Percentiles rank a stretch among this genome's conserved stretches.
phyloP scores from a whole-genome alignment of 2,888 invertebrate species.

The Autographa gamma region DNA sequence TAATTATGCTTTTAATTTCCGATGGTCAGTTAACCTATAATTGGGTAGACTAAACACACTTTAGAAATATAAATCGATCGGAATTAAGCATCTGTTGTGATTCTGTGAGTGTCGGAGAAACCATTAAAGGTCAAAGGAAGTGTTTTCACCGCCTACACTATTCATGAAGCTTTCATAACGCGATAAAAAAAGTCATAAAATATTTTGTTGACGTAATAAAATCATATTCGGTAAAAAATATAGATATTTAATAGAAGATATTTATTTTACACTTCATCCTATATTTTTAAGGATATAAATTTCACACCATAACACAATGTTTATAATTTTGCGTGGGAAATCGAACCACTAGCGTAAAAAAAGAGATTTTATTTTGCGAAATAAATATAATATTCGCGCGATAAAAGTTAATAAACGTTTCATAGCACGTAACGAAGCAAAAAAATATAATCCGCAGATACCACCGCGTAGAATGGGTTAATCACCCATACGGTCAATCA shows the following conservation, averaged over 20 bases:
- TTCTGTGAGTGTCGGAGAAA: constrained; percentile 20
- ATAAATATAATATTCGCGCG: background rate
- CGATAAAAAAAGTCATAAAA: constrained; percentile 49
- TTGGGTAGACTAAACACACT: constrained; percentile 41
- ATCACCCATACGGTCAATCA: constrained; percentile 40
- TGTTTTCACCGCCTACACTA: constrained; percentile 36
- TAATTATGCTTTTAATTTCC: background rate
- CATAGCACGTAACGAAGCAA: constrained; percentile 21
- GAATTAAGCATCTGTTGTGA: constrained; percentile 20
- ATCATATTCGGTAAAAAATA: constrained; percentile 21
- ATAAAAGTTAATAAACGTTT: constrained; percentile 33
- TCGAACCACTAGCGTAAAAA: no score
- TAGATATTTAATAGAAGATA: background rate
- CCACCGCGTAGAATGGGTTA: constrained; percentile 43
- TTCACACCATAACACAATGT: background rate
- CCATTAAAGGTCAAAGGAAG: constrained; percentile 33
- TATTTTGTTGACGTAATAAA: constrained; percentile 29
- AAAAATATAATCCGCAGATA: constrained; percentile 25
- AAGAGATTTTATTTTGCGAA: background rate
- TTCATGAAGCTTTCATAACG: constrained; percentile 39
- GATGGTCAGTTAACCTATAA: background rate
- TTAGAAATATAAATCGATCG: constrained; percentile 33
- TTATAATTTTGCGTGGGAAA: background rate
- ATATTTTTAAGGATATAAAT: background rate
- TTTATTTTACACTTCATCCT: no score